phyloP scores from a whole-genome alignment of 1,140 invertebrate genomes.

The Sminthurinus signatus region DNA sequence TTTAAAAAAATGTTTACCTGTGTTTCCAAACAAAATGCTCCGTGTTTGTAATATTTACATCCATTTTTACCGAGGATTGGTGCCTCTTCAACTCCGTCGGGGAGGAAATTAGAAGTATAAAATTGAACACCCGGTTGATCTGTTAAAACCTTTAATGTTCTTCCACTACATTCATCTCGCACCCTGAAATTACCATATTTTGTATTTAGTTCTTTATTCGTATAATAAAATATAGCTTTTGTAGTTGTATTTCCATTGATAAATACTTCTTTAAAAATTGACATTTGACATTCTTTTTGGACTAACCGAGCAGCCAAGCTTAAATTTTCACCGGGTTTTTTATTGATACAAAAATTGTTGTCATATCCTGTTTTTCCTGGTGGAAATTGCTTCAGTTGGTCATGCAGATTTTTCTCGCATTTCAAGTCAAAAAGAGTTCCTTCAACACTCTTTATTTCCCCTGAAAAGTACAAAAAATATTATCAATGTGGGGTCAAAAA shows the following conservation, averaged over 20 bases:
- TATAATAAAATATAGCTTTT: not conserved
- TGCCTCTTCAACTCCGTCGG: slow-evolving; percentile 47
- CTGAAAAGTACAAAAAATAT: slow-evolving; percentile 46
- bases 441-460: slow-evolving; percentile 59
- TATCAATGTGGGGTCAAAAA: no score
- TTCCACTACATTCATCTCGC: slow-evolving; percentile 60
- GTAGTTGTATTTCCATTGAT: not conserved
- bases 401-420: slow-evolving; percentile 49
- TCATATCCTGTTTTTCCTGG: slow-evolving; percentile 58
- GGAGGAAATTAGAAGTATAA: slow-evolving; percentile 75
- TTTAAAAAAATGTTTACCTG: no score
- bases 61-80: slow-evolving; percentile 61
- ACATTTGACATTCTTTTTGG: not conserved
- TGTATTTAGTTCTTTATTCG: no score
- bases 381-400: slow-evolving; percentile 48
- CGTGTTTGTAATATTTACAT: slow-evolving; percentile 64
- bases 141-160: slow-evolving; percentile 66
- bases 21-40: slow-evolving; percentile 81
- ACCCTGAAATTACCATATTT: slow-evolving; percentile 50
- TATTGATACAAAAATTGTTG: slow-evolving; percentile 62
- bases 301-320: slow-evolving; percentile 17
- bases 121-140: slow-evolving; percentile 87
- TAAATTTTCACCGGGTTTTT: slow-evolving; percentile 12
- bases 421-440: slow-evolving; percentile 65
- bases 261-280: not conserved